Base-by-base conservation (phyloP, 2,888 invertebrate genomes). In the Lepidonotus clava region DNA sequence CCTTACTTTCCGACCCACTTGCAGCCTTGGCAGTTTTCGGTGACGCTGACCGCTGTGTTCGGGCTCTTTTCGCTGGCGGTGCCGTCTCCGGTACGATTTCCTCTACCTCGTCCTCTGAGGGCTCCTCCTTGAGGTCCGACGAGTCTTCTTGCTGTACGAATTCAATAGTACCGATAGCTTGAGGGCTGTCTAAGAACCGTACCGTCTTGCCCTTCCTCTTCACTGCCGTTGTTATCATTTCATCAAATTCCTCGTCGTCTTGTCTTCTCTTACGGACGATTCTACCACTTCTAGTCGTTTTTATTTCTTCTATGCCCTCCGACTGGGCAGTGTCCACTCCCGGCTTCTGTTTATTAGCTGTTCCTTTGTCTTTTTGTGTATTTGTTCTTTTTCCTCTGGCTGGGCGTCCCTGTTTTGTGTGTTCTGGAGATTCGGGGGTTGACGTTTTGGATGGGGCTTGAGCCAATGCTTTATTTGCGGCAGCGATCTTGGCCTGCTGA, bases 271-370 rank as follows among this genome's bases (percentile, higher is more conserved):
- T 71, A 0, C 38, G 71, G 0, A 71, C 71, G 24, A 71, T 21
- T 71, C 71, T 34, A 2, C 71, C 71, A 71, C 71, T 71, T 24
- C 71, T 71, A 0, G 71, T 71, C 38, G 14, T 71, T 18, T 28
- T 24, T 24, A 61, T 14, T n/a, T 14, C 14, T 32, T 61, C 61
- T 61, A 28, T 24, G 4, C 1, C 4, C n/a, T 56, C 11, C 2
- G 28, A 24, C 28, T n/a, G 24, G 11, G 24, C 28, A 2, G 61
- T 1, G 24, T 61, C 28, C 28, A 28, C 24, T 61, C 11, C 28
- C 11, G 1, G n/a, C 28, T 28, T 61, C 24, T 4, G 11, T 61
- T 61, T 61, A 11, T 4, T 38, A 6, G 38, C 11, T 2, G 71
- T 71, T 71, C 38, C 34, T 36, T 71, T 0, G 71, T 8, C 46